Percentiles rank a stretch among this genome's conserved stretches.
These are phyloP conservation scores for Stenopsyche tienmushanensis DNA, from an alignment of 1,140 invertebrate genomes.

Conservation along the genomic window DNA sequence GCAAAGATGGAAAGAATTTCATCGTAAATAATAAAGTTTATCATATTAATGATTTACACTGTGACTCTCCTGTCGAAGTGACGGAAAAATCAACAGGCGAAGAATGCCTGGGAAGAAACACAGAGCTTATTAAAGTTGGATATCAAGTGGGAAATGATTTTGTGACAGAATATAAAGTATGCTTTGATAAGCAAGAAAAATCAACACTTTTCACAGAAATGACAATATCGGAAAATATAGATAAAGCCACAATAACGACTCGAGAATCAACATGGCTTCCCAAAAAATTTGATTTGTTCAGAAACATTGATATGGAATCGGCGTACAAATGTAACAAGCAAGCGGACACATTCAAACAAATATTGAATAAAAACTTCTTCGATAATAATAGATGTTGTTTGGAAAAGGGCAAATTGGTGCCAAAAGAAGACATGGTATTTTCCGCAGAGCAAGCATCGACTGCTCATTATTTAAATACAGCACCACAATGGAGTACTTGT, in stretches of 20 bases:
- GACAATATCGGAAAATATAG: constrained; percentile 36
- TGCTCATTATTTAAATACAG: constrained; percentile 45
- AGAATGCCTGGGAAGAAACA: constrained; percentile 35
- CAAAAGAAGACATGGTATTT: constrained; percentile 44
- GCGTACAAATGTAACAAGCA: constrained; percentile 46
- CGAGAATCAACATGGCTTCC: constrained; percentile 20
- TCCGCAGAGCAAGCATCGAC: constrained; percentile 44
- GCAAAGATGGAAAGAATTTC: constrained; percentile 43
- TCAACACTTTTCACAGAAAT: constrained; percentile 44
- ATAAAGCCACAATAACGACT: constrained; percentile 24
- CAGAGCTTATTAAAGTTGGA: constrained; percentile 43
- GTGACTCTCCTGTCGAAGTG: constrained; percentile 39
- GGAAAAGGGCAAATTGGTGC: constrained; percentile 46
- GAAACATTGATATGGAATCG: constrained; percentile 42
- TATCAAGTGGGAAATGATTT: constrained; percentile 41
- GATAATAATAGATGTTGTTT: constrained; percentile 45
- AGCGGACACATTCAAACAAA: constrained; percentile 36
- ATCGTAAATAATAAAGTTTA: constrained; percentile 37
- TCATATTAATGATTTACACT: constrained; percentile 44
- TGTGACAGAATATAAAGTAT: constrained; percentile 45
- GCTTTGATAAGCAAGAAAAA: constrained; percentile 43
- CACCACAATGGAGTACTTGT: constrained; percentile 50
- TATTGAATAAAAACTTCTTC: constrained; percentile 38
- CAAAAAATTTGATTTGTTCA: constrained; percentile 2
- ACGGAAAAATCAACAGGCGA: constrained; percentile 27